phyloP scores from a whole-genome alignment of 2,797 vertebrate genomes.

The Propithecus perrieri region DNA sequence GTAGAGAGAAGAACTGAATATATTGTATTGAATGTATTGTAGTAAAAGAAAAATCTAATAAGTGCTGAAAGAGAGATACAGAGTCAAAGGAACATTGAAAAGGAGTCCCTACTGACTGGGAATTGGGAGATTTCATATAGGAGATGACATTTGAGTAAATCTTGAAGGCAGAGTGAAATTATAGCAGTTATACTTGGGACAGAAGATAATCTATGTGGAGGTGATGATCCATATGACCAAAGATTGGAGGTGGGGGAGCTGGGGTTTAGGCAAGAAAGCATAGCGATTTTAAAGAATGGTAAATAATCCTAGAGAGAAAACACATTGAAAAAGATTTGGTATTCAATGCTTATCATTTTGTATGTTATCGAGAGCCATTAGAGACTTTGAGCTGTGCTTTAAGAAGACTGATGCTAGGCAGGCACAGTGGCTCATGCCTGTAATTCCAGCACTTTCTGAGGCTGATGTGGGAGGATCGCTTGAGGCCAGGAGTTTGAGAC shows the following conservation, averaged over 20 bases:
- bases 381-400: not conserved
- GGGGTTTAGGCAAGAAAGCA: not conserved
- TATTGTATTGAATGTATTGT: not conserved
- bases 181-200: not conserved
- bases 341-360: not conserved
- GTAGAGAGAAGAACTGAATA: not conserved
- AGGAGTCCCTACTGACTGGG: not conserved
- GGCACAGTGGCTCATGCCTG: not conserved
- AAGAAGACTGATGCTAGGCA: not conserved
- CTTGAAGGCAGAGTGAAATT: not conserved
- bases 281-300: conserved; percentile 1
- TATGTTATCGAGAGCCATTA: not conserved
- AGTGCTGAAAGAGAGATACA: not conserved
- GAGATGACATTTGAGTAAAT: not conserved
- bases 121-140: not conserved
- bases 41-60: not conserved
- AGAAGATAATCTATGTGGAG: not conserved
- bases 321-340: not conserved
- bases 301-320: not conserved
- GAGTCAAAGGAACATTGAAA: not conserved
- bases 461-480: not conserved
- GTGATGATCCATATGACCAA: not conserved
- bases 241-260: not conserved
- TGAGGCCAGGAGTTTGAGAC: not conserved
- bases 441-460: not conserved